Evolutionary conservation across 2,888 invertebrate genomes (phyloP).

Genomic region (Parnassius apollo): DNA sequence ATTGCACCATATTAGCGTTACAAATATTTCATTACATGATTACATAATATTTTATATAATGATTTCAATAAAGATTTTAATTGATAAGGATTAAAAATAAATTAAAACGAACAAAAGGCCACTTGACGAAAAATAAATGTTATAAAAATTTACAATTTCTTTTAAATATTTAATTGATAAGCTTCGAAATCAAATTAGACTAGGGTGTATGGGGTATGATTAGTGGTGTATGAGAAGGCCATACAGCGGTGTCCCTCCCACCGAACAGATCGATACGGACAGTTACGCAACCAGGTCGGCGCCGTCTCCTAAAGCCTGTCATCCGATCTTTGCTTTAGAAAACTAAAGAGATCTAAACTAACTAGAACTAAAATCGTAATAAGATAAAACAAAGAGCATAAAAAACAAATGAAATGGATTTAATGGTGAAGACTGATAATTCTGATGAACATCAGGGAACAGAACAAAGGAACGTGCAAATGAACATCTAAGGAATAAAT

Average conservation of each 20-base stretch:
- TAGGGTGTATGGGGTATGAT: constrained; percentile 42
- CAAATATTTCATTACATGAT: too few relatives aligned
- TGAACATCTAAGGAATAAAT: constrained; percentile 40
- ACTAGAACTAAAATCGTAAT: constrained; percentile 6
- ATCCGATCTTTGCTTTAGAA: constrained; percentile 2
- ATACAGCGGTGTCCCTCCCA: constrained; percentile 57
- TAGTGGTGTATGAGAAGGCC: constrained; percentile 48
- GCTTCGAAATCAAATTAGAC: background rate
- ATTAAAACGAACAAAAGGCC: too few relatives aligned
- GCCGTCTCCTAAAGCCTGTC: constrained; percentile 48
- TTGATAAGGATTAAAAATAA: too few relatives aligned
- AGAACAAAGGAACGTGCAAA: constrained; percentile 62
- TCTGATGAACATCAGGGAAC: constrained; percentile 33
- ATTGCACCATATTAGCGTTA: too few relatives aligned
- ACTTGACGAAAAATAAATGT: too few relatives aligned
- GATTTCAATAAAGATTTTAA: too few relatives aligned
- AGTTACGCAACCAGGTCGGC: constrained; percentile 77
- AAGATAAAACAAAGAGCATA: constrained; percentile 21
- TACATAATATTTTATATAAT: too few relatives aligned
- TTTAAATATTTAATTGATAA: background rate
- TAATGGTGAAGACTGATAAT: constrained; percentile 25
- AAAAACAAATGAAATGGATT: constrained; percentile 18
- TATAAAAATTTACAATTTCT: background rate
- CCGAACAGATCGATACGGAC: constrained; percentile 72
- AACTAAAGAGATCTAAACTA: constrained; percentile 7